Evolutionary conservation across 2,888 invertebrate genomes (phyloP), one percentile per base, ranked within the genome.

Genomic region (Oxytorus armatus): DNA sequence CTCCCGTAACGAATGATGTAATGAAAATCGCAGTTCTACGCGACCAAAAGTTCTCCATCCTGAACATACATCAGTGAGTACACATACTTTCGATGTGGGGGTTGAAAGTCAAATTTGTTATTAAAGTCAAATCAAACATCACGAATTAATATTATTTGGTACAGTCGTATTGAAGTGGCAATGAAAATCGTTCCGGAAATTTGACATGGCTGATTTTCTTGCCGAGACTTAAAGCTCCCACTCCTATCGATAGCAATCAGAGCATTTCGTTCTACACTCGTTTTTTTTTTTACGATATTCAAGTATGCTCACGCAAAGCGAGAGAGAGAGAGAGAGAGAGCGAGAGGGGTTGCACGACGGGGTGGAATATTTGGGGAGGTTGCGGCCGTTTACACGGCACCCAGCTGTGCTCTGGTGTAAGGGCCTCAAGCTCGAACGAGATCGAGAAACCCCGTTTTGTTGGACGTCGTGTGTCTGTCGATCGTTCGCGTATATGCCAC

Each of bases 381-480:
- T 80, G 77, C 55, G 63, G 63, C 42, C 77, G 77, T 80, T 80
- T 80, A 80, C 88, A 87, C 88, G 90, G 88, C 87, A 74, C 78
- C 90, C 90, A 90, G 90, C 90, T 90, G 90, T 88, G 90, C 87
- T 82, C 85, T 81, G 44, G 73, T 83, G 44, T 33, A 29, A 76
- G 75, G 81, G 75, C 81, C 83, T 72, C 79, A 59, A 74, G 49
- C 57, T 74, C 69, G 55, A 66, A 68, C 78, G 49, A 47, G 42
- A 73, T 63, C 79, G 77, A 69, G 69, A 69, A 81, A 84, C 81
- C 81, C 72, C 74, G 74, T 73, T 66, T 73, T 65, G 77, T 66
- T 59, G 59, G 70, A 10, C 73, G 55, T 61, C 61, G 72, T 55
- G 55, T 63, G 49, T 73, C 42, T 49, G 68, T 55, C 36, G 42